Evolutionary conservation across 2,113 vertebrate genomes (phyloP).

Genomic region (Neotragus pygmaeus): DNA sequence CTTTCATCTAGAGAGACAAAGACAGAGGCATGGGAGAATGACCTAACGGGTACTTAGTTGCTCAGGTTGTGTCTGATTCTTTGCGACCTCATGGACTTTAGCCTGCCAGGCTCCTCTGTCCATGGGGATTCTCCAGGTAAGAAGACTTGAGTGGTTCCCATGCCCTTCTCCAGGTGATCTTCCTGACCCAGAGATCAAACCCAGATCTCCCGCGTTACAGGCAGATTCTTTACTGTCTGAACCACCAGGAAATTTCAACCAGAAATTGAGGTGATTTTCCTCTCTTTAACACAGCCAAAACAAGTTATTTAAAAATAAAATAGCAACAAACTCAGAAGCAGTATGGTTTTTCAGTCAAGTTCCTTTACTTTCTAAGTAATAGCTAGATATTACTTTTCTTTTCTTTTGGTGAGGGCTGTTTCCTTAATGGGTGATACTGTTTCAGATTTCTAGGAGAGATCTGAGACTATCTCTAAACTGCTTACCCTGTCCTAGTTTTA

Average conservation of each 20-base stretch:
- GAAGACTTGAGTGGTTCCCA: neutral
- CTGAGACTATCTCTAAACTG: neutral
- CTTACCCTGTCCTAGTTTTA: neutral
- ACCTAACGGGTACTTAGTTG: neutral
- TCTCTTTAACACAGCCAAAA: neutral
- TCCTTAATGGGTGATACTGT: neutral
- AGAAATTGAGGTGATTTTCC: neutral
- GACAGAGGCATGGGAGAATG: neutral
- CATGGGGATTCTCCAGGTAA: neutral
- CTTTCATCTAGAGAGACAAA: neutral
- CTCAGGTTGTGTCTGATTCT: neutral
- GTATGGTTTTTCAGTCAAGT: neutral
- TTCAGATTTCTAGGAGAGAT: neutral
- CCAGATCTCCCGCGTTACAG: neutral
- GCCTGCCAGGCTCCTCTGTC: neutral
- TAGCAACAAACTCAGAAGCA: neutral
- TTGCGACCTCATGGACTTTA: neutral
- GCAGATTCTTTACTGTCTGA: neutral
- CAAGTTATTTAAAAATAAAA: neutral
- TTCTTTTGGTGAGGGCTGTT: neutral
- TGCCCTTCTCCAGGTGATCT: neutral
- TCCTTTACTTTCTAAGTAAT: neutral
- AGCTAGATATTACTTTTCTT: neutral
- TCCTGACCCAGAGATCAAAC: neutral
- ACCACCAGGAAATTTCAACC: neutral